phyloP scores from a whole-genome alignment of 2,888 invertebrate genomes.

The Macroteleia sp. region DNA sequence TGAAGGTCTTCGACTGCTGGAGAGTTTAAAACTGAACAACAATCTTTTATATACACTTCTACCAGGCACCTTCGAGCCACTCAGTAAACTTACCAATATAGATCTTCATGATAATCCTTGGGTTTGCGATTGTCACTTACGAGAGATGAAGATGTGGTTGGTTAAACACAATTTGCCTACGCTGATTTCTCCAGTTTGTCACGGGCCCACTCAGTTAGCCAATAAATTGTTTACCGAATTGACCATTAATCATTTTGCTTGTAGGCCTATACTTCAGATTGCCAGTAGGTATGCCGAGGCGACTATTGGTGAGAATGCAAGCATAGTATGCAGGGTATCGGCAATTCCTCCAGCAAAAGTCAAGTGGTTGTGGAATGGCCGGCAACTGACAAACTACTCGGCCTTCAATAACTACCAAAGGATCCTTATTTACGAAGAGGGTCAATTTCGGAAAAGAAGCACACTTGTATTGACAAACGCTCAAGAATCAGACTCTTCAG shows the following conservation, averaged over 20 bases:
- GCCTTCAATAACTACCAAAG: constrained; percentile 91
- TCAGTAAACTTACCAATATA: constrained; percentile 90
- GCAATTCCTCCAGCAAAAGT: constrained; percentile 92
- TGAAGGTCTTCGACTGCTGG: constrained; percentile 90
- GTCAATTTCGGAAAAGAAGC: constrained; percentile 90
- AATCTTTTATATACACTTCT: constrained; percentile 91
- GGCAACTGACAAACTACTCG: constrained; percentile 90
- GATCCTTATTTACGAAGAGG: constrained; percentile 90
- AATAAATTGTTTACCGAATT: constrained; percentile 91
- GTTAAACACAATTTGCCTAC: constrained; percentile 90
- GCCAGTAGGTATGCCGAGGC: constrained; percentile 91
- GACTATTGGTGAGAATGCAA: constrained; percentile 92
- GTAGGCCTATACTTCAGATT: constrained; percentile 91
- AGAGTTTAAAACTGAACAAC: constrained; percentile 91
- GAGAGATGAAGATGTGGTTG: constrained; percentile 93
- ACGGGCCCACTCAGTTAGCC: constrained; percentile 88
- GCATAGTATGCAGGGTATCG: constrained; percentile 91
- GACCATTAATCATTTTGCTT: constrained; percentile 92
- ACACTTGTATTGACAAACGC: constrained; percentile 91
- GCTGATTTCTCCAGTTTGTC: constrained; percentile 91
- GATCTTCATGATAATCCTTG: constrained; percentile 95
- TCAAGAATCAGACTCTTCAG: constrained; percentile 92
- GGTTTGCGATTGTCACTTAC: constrained; percentile 93
- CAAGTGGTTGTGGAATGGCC: constrained; percentile 95
- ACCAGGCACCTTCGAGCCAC: constrained; percentile 89